Conservation (phyloP, 2,113 vertebrate species). For the Cavia porcellus region DNA sequence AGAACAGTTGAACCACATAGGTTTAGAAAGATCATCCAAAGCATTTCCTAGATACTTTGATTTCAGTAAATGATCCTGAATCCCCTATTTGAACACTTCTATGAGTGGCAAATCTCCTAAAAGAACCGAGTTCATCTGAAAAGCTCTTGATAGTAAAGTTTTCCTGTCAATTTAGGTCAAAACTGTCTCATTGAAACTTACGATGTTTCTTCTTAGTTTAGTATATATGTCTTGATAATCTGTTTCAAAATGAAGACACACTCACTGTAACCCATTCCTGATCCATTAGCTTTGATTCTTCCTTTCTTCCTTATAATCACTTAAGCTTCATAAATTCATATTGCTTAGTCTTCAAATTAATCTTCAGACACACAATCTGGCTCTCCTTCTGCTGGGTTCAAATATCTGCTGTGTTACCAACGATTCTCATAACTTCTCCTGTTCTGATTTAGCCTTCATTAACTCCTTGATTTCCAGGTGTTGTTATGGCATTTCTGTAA, state of each 20-base stretch:
- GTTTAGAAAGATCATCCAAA: constrained; percentile 13
- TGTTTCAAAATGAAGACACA: not conserved
- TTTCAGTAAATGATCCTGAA: not conserved
- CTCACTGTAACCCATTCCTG: not conserved
- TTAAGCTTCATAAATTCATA: not conserved
- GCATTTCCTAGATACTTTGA: not conserved
- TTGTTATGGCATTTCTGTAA: not conserved
- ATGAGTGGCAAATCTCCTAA: not conserved
- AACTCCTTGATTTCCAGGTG: not conserved
- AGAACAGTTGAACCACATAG: not conserved
- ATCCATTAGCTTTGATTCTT: not conserved
- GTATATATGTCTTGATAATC: not conserved
- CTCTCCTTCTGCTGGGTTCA: not conserved
- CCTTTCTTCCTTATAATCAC: not conserved
- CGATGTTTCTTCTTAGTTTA: not conserved
- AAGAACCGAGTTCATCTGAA: not conserved
- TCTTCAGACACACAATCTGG: not conserved
- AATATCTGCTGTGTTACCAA: not conserved
- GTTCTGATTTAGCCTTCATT: not conserved
- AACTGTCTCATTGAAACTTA: not conserved
- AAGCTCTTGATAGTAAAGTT: not conserved
- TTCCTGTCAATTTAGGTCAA: not conserved
- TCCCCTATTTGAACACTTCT: not conserved
- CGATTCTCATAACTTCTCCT: not conserved
- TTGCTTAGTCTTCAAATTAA: not conserved